These are phyloP conservation scores for Diarsia rubi DNA, from an alignment of 2,888 invertebrate species.

Conservation along the genomic window DNA sequence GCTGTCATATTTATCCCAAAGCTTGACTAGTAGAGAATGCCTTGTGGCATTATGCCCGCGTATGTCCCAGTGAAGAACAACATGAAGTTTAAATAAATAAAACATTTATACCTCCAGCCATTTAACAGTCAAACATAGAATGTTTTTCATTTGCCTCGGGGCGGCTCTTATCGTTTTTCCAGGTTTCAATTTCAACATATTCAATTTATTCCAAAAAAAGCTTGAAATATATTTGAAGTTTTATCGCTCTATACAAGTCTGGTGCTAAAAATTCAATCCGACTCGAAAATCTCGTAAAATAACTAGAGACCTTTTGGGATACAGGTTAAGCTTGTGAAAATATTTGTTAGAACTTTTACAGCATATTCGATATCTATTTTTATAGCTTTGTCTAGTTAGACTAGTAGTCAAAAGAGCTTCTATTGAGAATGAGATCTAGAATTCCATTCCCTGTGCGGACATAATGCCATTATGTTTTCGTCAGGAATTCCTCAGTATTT, in stretches of 20 bases:
- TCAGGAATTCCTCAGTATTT: neutral
- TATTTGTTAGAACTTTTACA: slow-evolving; percentile 14
- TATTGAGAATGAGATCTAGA: neutral
- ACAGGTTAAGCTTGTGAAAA: slow-evolving; percentile 10
- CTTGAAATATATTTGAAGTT: slow-evolving; percentile 50
- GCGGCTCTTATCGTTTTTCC: slow-evolving; percentile 25
- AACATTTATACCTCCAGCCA: neutral
- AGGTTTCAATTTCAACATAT: slow-evolving; percentile 37
- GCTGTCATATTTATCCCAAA: no score
- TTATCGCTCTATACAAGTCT: slow-evolving; percentile 21
- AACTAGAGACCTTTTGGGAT: slow-evolving; percentile 32
- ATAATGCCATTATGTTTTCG: neutral
- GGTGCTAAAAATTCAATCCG: slow-evolving; percentile 50
- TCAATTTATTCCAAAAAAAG: slow-evolving; percentile 48
- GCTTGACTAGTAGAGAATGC: no score
- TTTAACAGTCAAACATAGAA: slow-evolving; percentile 24
- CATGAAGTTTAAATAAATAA: neutral
- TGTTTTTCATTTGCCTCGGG: slow-evolving; percentile 34
- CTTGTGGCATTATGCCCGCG: no score
- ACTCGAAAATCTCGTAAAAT: slow-evolving; percentile 41
- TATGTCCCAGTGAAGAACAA: no score
- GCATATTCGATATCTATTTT: slow-evolving; percentile 3
- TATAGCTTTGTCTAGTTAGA: neutral
- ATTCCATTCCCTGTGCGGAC: neutral
- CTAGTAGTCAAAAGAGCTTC: neutral